Conservation (phyloP, 2,888 invertebrate species). For the Schizaphis graminum region DNA sequence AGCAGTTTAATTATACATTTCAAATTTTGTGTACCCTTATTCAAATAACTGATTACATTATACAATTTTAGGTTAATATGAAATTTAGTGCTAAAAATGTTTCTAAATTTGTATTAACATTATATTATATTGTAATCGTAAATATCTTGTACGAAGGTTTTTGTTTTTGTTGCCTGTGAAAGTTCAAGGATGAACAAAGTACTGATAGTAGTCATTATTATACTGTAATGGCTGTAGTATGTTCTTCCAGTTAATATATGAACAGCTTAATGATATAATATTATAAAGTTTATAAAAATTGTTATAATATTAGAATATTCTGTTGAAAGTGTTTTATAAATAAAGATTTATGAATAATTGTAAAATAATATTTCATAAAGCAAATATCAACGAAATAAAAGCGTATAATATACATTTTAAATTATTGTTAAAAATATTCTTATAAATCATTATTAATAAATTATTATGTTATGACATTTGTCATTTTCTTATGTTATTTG, state of each 20-base stretch:
- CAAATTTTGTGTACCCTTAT: not conserved
- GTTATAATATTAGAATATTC: not conserved
- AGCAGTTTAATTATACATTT: not conserved
- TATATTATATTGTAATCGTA: not conserved
- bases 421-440: not conserved
- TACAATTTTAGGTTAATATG: not conserved
- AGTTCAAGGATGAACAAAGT: slow-evolving; percentile 41
- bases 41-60: not conserved
- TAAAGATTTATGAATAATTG: not conserved
- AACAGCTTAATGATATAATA: not conserved
- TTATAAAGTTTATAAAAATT: not conserved
- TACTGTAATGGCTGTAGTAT: not conserved
- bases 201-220: slow-evolving; percentile 5
- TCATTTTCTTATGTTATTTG: not conserved
- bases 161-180: slow-evolving; percentile 35
- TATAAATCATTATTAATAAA: not conserved
- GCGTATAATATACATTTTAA: not conserved
- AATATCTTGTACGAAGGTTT: not conserved
- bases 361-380: not conserved
- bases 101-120: not conserved
- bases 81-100: not conserved
- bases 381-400: not conserved
- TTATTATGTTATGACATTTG: not conserved
- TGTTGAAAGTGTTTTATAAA: not conserved
- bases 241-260: not conserved